A percentile compares a stretch with the other conserved stretches of the same genome.
These are phyloP conservation scores for Penaeus chinensis DNA, from an alignment of 1,140 invertebrate species.

Conservation along the genomic window DNA sequence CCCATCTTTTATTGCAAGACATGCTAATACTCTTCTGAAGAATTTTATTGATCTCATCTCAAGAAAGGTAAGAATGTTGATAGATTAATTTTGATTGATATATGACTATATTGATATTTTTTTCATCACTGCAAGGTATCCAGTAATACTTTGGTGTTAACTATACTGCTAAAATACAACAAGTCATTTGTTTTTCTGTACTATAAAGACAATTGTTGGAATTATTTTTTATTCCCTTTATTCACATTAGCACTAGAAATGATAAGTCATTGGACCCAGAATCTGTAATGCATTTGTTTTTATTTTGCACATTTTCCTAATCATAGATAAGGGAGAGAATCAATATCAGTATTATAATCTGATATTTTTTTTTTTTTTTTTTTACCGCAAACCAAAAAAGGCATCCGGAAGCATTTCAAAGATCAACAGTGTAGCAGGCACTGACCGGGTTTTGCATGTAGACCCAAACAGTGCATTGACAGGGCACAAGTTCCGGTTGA, in stretches of 20 bases:
- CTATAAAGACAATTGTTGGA: too few relatives aligned
- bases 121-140: too few relatives aligned
- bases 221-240: too few relatives aligned
- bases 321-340: constrained; percentile 21
- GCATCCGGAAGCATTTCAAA: too few relatives aligned
- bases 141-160: too few relatives aligned
- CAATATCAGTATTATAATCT: background rate
- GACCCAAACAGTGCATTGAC: constrained; percentile 11
- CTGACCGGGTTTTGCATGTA: too few relatives aligned
- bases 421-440: too few relatives aligned
- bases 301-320: background rate
- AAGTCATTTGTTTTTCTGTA: too few relatives aligned
- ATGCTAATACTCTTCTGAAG: constrained; percentile 38
- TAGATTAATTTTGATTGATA: background rate
- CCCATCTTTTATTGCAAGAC: constrained; percentile 34
- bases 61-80: constrained; percentile 32
- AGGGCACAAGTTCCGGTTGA: constrained; percentile 25
- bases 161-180: too few relatives aligned
- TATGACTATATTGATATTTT: too few relatives aligned
- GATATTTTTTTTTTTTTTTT: background rate
- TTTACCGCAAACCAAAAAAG: constrained; percentile 21
- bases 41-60: constrained; percentile 51
- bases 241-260: too few relatives aligned
- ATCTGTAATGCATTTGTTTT: background rate
- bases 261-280: background rate